These are phyloP conservation scores for Muraenolepis orangiensis DNA, from an alignment of 2,797 vertebrate genomes.

Conservation along the genomic window DNA sequence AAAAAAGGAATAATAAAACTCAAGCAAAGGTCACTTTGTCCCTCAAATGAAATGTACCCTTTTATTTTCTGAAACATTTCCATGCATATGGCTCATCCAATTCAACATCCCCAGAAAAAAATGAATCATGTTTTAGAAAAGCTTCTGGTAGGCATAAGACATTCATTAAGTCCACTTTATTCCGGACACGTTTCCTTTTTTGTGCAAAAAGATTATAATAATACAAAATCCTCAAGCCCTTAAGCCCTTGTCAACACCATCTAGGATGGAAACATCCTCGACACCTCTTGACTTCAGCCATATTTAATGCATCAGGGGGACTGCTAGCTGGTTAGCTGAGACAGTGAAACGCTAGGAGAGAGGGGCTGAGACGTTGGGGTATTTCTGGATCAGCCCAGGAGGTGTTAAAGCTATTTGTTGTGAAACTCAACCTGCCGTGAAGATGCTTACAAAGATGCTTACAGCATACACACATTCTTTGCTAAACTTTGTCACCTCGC, in stretches of 20 bases:
- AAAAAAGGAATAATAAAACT: not conserved
- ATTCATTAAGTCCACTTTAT: not conserved
- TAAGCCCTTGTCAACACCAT: not conserved
- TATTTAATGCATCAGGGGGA: conserved; percentile 49
- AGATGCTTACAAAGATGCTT: not conserved
- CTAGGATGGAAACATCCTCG: conserved; percentile 47
- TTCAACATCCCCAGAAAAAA: not conserved
- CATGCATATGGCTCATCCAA: not conserved
- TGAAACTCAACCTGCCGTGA: not conserved
- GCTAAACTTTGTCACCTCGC: not conserved
- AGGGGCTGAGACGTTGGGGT: not conserved
- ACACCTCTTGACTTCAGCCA: conserved; percentile 54
- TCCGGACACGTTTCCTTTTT: not conserved
- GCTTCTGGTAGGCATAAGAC: no score
- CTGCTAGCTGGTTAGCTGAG: not conserved
- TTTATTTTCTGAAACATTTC: not conserved
- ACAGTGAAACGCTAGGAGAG: not conserved
- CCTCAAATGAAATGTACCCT: not conserved
- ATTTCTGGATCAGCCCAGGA: not conserved
- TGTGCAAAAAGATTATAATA: not conserved
- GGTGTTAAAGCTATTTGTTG: not conserved
- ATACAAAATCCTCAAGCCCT: not conserved
- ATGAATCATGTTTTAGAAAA: no score
- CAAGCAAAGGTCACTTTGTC: not conserved
- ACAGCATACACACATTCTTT: not conserved